Base-by-base conservation (phyloP, 2,888 invertebrate species). In the Litoditis marina region DNA sequence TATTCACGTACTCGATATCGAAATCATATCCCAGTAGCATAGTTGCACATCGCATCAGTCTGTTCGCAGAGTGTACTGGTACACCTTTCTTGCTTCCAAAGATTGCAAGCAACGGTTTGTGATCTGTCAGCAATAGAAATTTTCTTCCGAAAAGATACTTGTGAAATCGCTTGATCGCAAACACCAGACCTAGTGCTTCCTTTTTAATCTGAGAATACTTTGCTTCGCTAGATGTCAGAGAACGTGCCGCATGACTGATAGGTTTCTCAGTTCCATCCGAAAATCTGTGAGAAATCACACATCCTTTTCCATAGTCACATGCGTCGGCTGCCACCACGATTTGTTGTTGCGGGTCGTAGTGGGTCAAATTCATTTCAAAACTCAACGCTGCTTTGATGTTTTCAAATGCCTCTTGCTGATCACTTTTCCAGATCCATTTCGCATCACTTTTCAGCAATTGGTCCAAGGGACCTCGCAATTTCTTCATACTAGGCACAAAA, bases 251-350 rank as follows among this genome's bases (percentile, higher is more conserved):
- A 44, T 76, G 69, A 16, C n/a, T 47, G 36, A 76, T 55, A 1
- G 71, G 66, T 19, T 77, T n/a, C 66, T 74, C 68, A 49, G 73
- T 28, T 59, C 78, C 60, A 78, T 78, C 55, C 68, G 80, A 56
- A 65, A 60, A 60, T 65, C 71, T 44, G 55, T 72, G 75, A 7
- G 22, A 13, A 8, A 76, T 32, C 1, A 76, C 73, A 70, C 80
- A 32, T 78, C 77, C 55, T 83, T 76, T 64, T 74, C 84, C 69
- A 71, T 74, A 70, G 13, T 79, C 78, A 11, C 80, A 83, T 0
- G 84, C 84, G 74, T 85, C 84, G 46, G 82, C 80, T 1, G 83
- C 78, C 4, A 85, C 57, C 19, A 72, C 63, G 5, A 84, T 46
- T 27, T 72, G 76, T 25, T 71, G 55, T 19, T 32, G 54, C 1